Base-by-base conservation (phyloP, 2,797 vertebrate genomes). In the Craterocephalus amniculus region DNA sequence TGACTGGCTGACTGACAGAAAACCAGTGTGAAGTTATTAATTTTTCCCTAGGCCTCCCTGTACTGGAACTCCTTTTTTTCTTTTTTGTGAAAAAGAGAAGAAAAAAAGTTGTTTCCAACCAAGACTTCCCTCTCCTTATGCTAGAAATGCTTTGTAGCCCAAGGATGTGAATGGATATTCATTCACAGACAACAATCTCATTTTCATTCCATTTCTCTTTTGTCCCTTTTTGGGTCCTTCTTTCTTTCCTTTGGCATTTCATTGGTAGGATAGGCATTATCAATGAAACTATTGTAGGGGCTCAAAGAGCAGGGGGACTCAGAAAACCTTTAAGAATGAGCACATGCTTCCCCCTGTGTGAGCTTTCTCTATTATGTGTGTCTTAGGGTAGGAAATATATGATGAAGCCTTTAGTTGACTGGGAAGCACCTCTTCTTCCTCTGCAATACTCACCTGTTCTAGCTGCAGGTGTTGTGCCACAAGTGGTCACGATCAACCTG, bases 251-350 rank as follows among this genome's bases (percentile, higher is more conserved):
- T 86, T 73, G 70, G 49, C 87, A 67, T 84, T 74, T 65, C 20
- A 60, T 69, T 75, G 43, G 83, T 83, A 79, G 87, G 43, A 83
- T 83, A 79, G 87, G 79, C 90, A 81, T 88, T 87, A 83, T 91
- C 87, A 86, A 72, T 90, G 83, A 83, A 52, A 78, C 90, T 80
- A 80, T 86, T 91, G 87, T 91, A 76, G 56, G 72, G 75, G 78
- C 83, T 87, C 76, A 87, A 91, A 81, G 84, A 84, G 80, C 70
- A 43, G 76, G 48, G 76, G 81, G 76, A 76, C 89, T 88, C 80
- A 63, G 73, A 83, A 87, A 79, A 89, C 87, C 72, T 61, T 76
- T 67, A 56, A 91, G 81, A 92, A 90, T 88, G 83, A 83, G 68
- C 87, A 87, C 88, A 92, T 85, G 86, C 83, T 60, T 68, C 64